Evolutionary conservation across 2,888 invertebrate species (phyloP).

Genomic region (Seira ritae): DNA sequence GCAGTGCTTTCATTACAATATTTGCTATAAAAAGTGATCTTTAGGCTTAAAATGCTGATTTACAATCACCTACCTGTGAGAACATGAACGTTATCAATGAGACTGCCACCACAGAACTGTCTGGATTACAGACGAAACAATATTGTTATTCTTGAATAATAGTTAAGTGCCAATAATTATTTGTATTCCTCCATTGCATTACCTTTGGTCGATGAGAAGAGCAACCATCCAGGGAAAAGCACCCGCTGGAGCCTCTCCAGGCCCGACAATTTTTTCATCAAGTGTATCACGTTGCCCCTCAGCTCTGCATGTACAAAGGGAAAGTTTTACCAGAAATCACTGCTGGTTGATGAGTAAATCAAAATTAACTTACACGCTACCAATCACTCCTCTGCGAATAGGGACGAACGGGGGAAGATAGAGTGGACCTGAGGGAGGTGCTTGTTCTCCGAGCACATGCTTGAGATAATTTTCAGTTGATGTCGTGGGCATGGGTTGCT

Average conservation of each 20-base stretch:
- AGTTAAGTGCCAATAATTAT: no score
- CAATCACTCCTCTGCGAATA: conserved; percentile 28
- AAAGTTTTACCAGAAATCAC: background rate
- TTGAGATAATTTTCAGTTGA: conserved; percentile 41
- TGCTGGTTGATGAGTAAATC: background rate
- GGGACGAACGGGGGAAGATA: conserved; percentile 53
- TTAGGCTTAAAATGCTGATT: no score
- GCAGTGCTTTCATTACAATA: background rate
- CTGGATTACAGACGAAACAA: background rate
- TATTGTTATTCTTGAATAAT: no score
- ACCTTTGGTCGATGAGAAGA: conserved; percentile 67
- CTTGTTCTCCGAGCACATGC: conserved; percentile 37
- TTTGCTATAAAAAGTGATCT: no score
- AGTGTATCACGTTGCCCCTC: conserved; percentile 54
- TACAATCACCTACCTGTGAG: no score
- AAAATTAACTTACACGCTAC: conserved; percentile 41
- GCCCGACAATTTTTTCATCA: conserved; percentile 69
- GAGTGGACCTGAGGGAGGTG: conserved; percentile 40
- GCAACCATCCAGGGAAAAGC: conserved; percentile 74
- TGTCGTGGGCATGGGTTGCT: conserved; percentile 47
- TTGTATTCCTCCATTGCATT: no score
- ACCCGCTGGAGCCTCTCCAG: conserved; percentile 69
- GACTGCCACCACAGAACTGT: conserved; percentile 43
- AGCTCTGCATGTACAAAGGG: conserved; percentile 31
- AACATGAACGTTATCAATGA: conserved; percentile 51